Evolutionary conservation across 2,888 invertebrate species (phyloP).

Genomic region (Cremastinae sp.): DNA sequence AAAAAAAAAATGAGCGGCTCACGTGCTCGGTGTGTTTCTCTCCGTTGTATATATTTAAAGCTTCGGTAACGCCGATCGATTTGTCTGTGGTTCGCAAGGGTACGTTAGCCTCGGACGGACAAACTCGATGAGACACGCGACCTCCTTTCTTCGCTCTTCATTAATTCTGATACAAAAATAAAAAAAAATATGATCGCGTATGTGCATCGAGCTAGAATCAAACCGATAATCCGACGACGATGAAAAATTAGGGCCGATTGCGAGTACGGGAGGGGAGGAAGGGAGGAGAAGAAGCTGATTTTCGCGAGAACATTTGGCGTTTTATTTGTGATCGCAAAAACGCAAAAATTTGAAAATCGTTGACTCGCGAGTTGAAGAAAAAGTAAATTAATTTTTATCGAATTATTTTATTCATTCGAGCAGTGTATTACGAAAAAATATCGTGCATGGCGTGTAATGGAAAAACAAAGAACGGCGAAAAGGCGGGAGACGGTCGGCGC

Average conservation of each 20-base stretch:
- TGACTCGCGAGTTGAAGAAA: no score
- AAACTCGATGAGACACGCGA: constrained; percentile 55
- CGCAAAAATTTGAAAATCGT: no score
- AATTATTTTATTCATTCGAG: constrained; percentile 31
- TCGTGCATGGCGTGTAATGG: background rate
- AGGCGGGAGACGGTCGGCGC: background rate
- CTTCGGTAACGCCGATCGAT: constrained; percentile 54
- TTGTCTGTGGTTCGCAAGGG: constrained; percentile 42
- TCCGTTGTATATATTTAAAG: constrained; percentile 29
- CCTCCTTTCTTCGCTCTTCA: constrained; percentile 45
- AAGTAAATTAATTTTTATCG: constrained; percentile 53
- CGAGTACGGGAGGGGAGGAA: no score
- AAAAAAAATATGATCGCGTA: background rate
- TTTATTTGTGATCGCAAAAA: no score
- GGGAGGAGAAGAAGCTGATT: no score
- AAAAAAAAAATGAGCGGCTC: constrained; percentile 12
- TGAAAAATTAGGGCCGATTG: no score
- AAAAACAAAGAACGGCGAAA: background rate
- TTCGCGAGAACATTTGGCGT: no score
- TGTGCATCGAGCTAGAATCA: background rate
- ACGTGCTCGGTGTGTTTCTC: constrained; percentile 52
- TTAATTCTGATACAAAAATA: background rate
- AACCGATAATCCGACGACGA: background rate
- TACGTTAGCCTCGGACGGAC: constrained; percentile 56
- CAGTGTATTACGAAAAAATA: background rate